Base-by-base conservation (phyloP, 2,113 vertebrate genomes). In the Tympanuchus pallidicinctus region DNA sequence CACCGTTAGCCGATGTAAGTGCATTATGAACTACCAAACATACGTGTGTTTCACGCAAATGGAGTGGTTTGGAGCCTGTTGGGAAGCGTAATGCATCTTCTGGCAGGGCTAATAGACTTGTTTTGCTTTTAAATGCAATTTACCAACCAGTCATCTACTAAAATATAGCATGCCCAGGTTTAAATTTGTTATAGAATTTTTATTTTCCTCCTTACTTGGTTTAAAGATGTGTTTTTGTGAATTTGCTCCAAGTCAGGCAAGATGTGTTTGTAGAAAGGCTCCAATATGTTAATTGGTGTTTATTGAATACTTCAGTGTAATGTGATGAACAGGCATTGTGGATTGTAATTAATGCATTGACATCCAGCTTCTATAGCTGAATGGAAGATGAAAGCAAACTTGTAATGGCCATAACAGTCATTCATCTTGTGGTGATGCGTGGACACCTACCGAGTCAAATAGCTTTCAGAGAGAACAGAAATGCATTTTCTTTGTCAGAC, bases 341-440 rank as follows among this genome's bases (percentile, higher is more conserved):
- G 79, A 36, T 42, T 72, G 43, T 89, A 93, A 91, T 92, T 90
- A 95, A 92, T 81, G 57, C 93, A 85, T 91, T 78, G 95, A 86
- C 75, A 88, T 85, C 79, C 76, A 72, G 18, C 13, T 2, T 19
- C 50, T 89, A 15, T 8, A 40, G 74, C 88, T 92, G 90, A 91
- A 79, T 40, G 82, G 79, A 72, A 92, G 87, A 92, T 84, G 66
- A 86, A 75, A 90, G 50, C 80, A 82, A 82, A 61, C 59, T 82
- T 66, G 10, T 45, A 61, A 52, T 43, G 82, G 77, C 24, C 70
- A 14, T 34, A 28, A 36, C 42, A 20, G 20, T n/a, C 70, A 27
- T 96, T 93, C 73, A 42, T 92, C 74, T 52, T 50, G 50, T 82
- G 15, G 57, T 3, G 28, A 70, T 61, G 3, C 1, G 1, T 30